Evolutionary conservation across 2,888 invertebrate genomes (phyloP).

Genomic region (Tolmerus cingulatus): DNA sequence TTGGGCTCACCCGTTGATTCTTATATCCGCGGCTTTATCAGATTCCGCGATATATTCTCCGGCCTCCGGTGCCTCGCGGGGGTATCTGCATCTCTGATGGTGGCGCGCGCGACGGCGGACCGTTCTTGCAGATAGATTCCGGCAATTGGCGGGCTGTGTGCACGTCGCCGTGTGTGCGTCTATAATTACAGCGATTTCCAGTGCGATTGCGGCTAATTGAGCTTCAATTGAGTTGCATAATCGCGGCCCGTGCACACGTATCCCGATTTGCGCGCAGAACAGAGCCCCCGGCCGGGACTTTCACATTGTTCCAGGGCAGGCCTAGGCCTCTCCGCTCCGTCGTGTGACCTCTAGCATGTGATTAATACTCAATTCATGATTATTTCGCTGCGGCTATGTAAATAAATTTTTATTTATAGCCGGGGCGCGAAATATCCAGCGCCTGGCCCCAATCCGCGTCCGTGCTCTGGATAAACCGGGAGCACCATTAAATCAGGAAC

Average conservation of each 20-base stretch:
- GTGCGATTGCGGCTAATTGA: conserved; percentile 41
- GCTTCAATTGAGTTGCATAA: conserved; percentile 42
- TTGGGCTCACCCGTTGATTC: conserved; percentile 44
- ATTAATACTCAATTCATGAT: conserved; percentile 41
- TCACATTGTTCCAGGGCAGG: conserved; percentile 36
- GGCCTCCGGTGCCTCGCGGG: not conserved
- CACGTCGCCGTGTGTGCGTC: conserved; percentile 32
- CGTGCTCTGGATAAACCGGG: not conserved
- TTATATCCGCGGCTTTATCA: conserved; percentile 26
- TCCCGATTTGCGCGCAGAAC: not conserved
- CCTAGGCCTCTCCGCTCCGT: not conserved
- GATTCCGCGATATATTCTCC: conserved; percentile 1
- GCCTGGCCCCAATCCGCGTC: not conserved
- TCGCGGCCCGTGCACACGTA: conserved; percentile 9
- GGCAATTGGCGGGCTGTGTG: conserved; percentile 21
- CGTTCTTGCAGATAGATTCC: conserved; percentile 34
- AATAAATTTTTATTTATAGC: conserved; percentile 34
- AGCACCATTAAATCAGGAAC: not conserved
- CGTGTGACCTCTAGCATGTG: conserved; percentile 36
- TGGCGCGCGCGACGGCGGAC: not conserved
- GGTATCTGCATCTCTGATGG: conserved; percentile 35
- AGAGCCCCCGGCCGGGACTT: conserved; percentile 4
- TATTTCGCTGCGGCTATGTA: conserved; percentile 31
- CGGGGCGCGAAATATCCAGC: not conserved
- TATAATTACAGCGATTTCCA: conserved; percentile 41